Evolutionary conservation across 2,888 invertebrate genomes (phyloP).

Genomic region (Argyresthia goedartella): DNA sequence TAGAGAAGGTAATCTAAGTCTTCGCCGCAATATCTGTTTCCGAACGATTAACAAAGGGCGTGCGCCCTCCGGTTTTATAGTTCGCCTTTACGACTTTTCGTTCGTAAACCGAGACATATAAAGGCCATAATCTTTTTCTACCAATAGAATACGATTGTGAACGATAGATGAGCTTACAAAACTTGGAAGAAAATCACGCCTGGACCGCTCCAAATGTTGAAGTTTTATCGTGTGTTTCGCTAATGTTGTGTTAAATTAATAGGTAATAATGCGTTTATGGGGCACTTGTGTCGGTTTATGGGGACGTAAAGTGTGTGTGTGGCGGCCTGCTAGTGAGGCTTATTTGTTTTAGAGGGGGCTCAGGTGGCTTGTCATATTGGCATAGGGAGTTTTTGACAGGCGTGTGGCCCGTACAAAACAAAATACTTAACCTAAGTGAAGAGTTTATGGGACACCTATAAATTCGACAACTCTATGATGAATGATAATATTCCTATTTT

Average conservation of each 20-base stretch:
- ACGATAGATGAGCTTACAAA: constrained; percentile 2
- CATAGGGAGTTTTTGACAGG: too few relatives aligned
- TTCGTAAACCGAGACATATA: constrained; percentile 62
- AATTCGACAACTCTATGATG: too few relatives aligned
- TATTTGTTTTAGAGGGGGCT: constrained; percentile 58
- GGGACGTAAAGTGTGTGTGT: constrained; percentile 51
- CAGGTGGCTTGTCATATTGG: constrained; percentile 29
- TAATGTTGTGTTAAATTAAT: constrained; percentile 72
- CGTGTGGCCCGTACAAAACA: too few relatives aligned
- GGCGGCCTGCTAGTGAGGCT: constrained; percentile 43
- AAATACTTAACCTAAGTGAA: too few relatives aligned
- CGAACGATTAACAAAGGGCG: constrained; percentile 70
- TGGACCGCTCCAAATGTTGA: constrained; percentile 53
- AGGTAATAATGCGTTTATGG: constrained; percentile 69
- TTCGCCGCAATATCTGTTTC: constrained; percentile 68
- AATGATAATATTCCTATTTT: too few relatives aligned
- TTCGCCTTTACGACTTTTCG: constrained; percentile 57
- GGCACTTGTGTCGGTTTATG: constrained; percentile 58
- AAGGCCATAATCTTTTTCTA: constrained; percentile 66
- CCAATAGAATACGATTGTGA: constrained; percentile 28
- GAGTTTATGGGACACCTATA: too few relatives aligned
- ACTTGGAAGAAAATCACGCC: constrained; percentile 41
- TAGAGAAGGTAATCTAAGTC: constrained; percentile 51
- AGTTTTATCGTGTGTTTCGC: constrained; percentile 70
- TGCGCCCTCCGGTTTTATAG: constrained; percentile 67